phyloP scores from a whole-genome alignment of 2,113 vertebrate species.

The Crotalus horridus region DNA sequence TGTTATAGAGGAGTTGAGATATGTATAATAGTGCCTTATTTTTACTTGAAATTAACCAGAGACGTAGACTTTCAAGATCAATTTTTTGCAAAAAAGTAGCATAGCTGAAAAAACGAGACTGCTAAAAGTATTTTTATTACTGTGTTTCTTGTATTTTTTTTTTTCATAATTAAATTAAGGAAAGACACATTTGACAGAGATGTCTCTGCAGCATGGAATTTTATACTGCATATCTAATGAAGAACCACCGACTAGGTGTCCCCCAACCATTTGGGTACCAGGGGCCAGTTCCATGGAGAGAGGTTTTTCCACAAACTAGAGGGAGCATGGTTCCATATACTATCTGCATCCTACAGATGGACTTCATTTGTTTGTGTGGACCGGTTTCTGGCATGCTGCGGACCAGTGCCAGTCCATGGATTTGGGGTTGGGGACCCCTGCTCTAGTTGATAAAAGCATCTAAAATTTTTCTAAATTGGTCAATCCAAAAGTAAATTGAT shows the following conservation, averaged over 20 bases:
- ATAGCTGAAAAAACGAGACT: background rate
- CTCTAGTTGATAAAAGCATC: background rate
- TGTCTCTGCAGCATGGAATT: background rate
- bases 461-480: background rate
- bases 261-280: too few species aligned
- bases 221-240: background rate
- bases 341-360: too few species aligned
- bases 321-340: too few species aligned
- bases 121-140: background rate
- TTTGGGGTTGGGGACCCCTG: too few species aligned
- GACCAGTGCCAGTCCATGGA: too few species aligned
- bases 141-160: background rate
- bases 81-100: background rate
- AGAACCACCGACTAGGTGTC: background rate
- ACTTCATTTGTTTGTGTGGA: too few species aligned
- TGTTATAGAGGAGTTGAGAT: background rate
- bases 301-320: too few species aligned
- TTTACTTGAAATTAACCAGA: background rate
- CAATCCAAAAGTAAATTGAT: background rate
- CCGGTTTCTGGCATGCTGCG: too few species aligned
- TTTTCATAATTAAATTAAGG: background rate
- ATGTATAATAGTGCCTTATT: background rate
- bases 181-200: background rate
- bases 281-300: too few species aligned
- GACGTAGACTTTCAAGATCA: background rate